phyloP scores from a whole-genome alignment of 2,888 invertebrate genomes.

The Noctua fimbriata region DNA sequence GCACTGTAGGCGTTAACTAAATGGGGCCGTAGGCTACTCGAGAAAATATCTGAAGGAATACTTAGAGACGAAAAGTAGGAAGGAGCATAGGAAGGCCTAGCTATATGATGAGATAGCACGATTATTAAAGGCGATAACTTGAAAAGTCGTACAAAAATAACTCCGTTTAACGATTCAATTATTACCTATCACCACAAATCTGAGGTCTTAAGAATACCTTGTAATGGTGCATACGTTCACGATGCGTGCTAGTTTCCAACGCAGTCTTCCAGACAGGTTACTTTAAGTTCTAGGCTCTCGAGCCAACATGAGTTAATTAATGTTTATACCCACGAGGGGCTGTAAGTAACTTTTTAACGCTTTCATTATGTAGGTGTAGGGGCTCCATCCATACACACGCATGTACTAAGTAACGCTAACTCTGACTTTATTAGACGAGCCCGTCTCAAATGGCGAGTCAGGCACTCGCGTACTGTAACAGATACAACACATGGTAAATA shows the following conservation, averaged over 20 bases:
- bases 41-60: neutral
- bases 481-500: no score
- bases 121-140: neutral
- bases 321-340: neutral
- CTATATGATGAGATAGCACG: neutral
- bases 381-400: no score
- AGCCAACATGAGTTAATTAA: neutral
- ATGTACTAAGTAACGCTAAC: no score
- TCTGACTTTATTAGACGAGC: no score
- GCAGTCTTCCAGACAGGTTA: neutral
- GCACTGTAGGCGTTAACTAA: neutral
- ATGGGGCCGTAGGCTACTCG: neutral
- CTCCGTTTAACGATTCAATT: neutral
- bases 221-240: neutral
- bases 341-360: constrained; percentile 1
- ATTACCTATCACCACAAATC: neutral
- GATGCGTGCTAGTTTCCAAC: neutral
- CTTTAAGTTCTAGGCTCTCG: constrained; percentile 1
- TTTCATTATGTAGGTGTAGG: neutral
- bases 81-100: neutral
- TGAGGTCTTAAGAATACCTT: neutral
- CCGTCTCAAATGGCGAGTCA: no score
- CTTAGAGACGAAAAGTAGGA: neutral
- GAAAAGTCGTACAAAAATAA: neutral
- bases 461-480: no score